Base-by-base conservation (phyloP, 2,797 vertebrate genomes). In the Galago senegalensis region DNA sequence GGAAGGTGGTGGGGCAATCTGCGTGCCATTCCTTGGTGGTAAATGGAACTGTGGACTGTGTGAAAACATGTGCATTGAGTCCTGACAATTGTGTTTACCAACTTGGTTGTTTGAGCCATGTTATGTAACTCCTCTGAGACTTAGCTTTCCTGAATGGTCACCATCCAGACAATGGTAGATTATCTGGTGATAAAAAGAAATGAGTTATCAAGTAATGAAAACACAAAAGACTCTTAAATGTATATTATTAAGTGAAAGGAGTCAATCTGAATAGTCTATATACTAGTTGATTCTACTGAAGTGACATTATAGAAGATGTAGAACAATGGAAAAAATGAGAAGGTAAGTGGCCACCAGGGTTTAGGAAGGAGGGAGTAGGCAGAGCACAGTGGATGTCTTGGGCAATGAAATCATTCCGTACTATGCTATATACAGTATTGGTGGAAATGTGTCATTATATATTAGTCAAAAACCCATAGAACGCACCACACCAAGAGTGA, bases 1-100 rank as follows among this genome's bases (percentile, higher is more conserved):
- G 20, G 6, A 49, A 0, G 1, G 0, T n/a, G 37, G 11, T 37
- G 16, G 14, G 43, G 53, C 18, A 13, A 18, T 49, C 17, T 7
- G 3, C 1, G 7, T n/a, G 1, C 5, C 31, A 69, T 29, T 4
- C 11, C 29, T 34, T 7, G 34, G 56, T 34, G 63, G 40, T 9
- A 58, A 16, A 27, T 16, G 6, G 23, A n/a, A 10, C 7, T 81
- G 18, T 31, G 49, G n/a, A n/a, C 53, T 91, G 16, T 58, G 29
- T 46, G 92, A 20, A 85, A 67, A 69, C 31, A 20, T 20, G 77
- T 16, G 14, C 29, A 21, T 89, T 92, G 40, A 53, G 23, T 72
- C n/a, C 8, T 69, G 61, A 84, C 11, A 67, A 61, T 43, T 76
- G 25, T 25, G 61, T 87, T 95, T 21, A 61, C 11, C 25, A 43